Base-by-base conservation (phyloP, 2,113 vertebrate genomes). In the Trematocara stigmaticum region DNA sequence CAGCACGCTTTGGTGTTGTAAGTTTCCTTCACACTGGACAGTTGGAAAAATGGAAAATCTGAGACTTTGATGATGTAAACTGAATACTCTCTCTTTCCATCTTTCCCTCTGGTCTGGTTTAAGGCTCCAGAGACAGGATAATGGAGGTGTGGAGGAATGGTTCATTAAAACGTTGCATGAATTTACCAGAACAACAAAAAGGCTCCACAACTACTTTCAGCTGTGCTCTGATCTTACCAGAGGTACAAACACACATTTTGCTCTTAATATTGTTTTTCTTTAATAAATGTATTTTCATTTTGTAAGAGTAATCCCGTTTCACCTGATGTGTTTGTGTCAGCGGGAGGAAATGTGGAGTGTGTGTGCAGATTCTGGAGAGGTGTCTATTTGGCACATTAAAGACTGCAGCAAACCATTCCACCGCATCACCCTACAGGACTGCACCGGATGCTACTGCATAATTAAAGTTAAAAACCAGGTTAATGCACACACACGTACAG, bases 401-500 rank as follows among this genome's bases (percentile, higher is more conserved):
- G 96, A 98, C 81, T 86, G 94, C 2, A 79, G 83, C 59, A 95
- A 71, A 80, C 79, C 95, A 0, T 95, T 95, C 2, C 92, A 96
- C 18, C 96, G 94, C 53, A 90, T 99, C 74, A 83, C 78, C n/a
- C 95, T 99, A 1, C 97, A 96, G 55, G 98, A 98, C 92, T 99
- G 98, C 90, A 61, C 85, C 0, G 96, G 97, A 47, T 95, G 98
- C 84, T 95, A 88, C 86, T 99, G 98, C 86, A 97, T 99, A 96
- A 97, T 99, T 89, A 95, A 91, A 92, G 98, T 99, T 29, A 99
- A 99, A 95, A 95, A 96, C 47, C 97, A 99, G 98, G 98, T 99
- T 79, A 86, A 55, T 34, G 20, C 11, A 34, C 5, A 8, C 38
- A 52, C 16, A 29, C 16, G 1, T 13, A 69, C 12, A 23, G 42